phyloP scores from a whole-genome alignment of 2,888 invertebrate species.

The Hypena proboscidalis region DNA sequence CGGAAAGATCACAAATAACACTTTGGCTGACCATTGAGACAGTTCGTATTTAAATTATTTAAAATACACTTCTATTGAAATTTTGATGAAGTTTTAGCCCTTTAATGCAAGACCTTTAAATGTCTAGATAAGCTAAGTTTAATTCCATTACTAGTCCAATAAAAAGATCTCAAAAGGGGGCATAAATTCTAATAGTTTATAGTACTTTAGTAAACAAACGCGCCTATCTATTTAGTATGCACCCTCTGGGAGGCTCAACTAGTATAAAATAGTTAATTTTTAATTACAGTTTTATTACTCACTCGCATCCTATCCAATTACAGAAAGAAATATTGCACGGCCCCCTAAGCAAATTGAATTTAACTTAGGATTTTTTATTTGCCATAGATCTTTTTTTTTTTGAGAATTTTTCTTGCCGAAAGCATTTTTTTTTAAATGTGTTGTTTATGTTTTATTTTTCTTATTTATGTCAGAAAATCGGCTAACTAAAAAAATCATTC shows the following conservation, averaged over 20 bases:
- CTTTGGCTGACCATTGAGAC: no score
- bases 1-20: no score
- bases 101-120: no score
- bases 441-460: no score
- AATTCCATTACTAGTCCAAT: conserved; percentile 53
- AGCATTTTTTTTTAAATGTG: no score
- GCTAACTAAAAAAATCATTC: no score
- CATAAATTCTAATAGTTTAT: conserved; percentile 80
- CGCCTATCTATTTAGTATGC: conserved; percentile 79
- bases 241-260: conserved; percentile 74
- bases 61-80: no score
- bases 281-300: conserved; percentile 84
- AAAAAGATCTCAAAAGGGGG: conserved; percentile 49
- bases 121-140: conserved; percentile 19
- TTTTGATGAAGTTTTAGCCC: no score
- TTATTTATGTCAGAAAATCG: no score
- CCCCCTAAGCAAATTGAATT: conserved; percentile 59
- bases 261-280: conserved; percentile 82
- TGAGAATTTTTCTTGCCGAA: no score
- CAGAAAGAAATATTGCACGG: conserved; percentile 70
- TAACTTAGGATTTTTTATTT: conserved; percentile 30
- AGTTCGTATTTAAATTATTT: no score
- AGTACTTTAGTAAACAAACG: conserved; percentile 77
- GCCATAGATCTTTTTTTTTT: no score
- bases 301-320: conserved; percentile 80